phyloP scores from a whole-genome alignment of 2,113 vertebrate genomes.

The Tichodroma muraria region DNA sequence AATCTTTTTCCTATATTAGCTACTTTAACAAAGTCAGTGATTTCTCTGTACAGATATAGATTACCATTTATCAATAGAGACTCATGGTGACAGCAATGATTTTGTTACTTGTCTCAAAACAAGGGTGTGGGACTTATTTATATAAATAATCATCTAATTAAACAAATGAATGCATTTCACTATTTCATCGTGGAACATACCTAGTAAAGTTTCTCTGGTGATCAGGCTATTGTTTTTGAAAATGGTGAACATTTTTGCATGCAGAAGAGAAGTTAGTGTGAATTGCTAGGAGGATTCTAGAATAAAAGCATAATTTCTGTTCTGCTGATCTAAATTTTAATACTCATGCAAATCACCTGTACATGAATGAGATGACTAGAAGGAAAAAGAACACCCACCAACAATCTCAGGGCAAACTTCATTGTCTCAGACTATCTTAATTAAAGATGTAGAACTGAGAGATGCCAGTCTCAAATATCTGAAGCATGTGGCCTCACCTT shows the following conservation, averaged over 20 bases:
- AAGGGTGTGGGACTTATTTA: not conserved
- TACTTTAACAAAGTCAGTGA: not conserved
- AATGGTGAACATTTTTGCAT: not conserved
- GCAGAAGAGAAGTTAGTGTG: not conserved
- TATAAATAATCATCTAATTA: not conserved
- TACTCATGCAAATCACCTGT: not conserved
- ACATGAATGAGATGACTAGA: not conserved
- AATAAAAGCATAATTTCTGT: not conserved
- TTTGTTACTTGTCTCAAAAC: not conserved
- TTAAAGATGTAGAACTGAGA: not conserved
- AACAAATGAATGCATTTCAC: not conserved
- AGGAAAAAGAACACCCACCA: not conserved
- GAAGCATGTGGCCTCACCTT: too few relatives aligned
- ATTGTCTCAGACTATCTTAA: not conserved
- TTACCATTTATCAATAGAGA: not conserved
- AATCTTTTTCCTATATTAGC: not conserved
- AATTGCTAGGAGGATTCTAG: not conserved
- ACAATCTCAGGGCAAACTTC: not conserved
- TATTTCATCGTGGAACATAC: not conserved
- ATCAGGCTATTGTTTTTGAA: not conserved
- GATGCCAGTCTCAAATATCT: not conserved
- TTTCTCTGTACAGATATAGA: not conserved
- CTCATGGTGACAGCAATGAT: not conserved
- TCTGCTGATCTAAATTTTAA: not conserved
- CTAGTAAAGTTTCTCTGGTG: not conserved